phyloP scores from a whole-genome alignment of 2,797 vertebrate genomes.

The Halcyon badia region DNA sequence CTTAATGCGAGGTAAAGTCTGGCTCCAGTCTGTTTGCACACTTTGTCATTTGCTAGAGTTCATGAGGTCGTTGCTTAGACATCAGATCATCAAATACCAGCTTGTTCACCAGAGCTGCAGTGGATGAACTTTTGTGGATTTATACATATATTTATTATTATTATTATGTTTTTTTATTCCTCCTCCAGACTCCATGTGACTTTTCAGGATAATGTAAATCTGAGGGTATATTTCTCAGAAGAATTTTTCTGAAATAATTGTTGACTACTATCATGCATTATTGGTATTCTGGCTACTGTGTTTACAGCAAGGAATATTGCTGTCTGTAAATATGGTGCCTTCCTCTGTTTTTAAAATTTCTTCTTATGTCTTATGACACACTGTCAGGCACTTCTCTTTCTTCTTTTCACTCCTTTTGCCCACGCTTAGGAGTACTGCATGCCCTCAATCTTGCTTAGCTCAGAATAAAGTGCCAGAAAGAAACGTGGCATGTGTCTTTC shows the following conservation, averaged over 20 bases:
- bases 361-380: neutral
- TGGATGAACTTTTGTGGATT: neutral
- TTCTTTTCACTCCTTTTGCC: neutral
- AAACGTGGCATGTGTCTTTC: neutral
- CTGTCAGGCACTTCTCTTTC: neutral
- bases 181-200: fast-evolving
- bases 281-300: neutral
- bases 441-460: neutral
- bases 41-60: neutral
- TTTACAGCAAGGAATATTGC: neutral
- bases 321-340: neutral
- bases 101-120: neutral
- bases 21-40: neutral
- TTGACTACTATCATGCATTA: neutral
- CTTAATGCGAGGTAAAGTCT: neutral
- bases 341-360: neutral
- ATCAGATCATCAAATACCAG: neutral
- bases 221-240: neutral
- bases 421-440: fast-evolving
- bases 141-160: neutral
- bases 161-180: neutral
- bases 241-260: neutral
- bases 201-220: neutral
- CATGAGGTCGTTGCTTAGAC: neutral
- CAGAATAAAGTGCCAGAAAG: neutral